Base-by-base conservation (phyloP, 2,797 vertebrate genomes). In the Coregonus ussuriensis region DNA sequence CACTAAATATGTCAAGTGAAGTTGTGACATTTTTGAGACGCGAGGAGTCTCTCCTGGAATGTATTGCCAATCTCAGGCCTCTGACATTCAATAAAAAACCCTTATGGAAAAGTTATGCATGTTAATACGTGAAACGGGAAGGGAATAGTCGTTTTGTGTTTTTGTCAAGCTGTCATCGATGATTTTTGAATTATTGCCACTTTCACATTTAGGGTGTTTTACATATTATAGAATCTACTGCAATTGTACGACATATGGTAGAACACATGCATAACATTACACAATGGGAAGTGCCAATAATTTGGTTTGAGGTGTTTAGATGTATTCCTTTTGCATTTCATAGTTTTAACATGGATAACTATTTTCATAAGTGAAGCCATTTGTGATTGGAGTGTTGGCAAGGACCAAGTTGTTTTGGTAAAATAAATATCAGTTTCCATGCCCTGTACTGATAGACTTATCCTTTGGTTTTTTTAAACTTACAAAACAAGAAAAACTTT, bases 51-150 rank as follows among this genome's bases (percentile, higher is more conserved):
- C 93, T 88, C 88, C 91, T 92, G 90, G 93, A 95, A 95, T 94
- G 93, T 94, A 94, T 93, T 92, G 92, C 93, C 94, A 95, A 95
- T 94, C 93, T 95, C 94, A 94, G 94, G 93, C 94, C 93, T 94
- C 91, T 82, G 91, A 94, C 89, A 93, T 93, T 93, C 91, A 92
- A 91, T 90, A 89, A 85, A 37, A 89, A 85, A 90, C 88, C 86
- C 88, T 91, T 90, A 86, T 88, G 86, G 86, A 91, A 89, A 90
- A 85, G 87, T 90, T 89, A 89, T 93, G 89, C 90, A 91, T 92
- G 89, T 93, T 92, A 89, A 91, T 89, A 92, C 89, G 91, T 94
- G 93, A 91, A 91, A 89, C 81, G 31, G 90, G 91, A 94, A 92
- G 91, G 93, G 92, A 92, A 89, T 88, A 88, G 89, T 87, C 77